Percentiles rank a stretch among this genome's conserved stretches.
These are phyloP conservation scores for Drosophila dunni DNA, from an alignment of 1,140 invertebrate species.

Conservation along the genomic window DNA sequence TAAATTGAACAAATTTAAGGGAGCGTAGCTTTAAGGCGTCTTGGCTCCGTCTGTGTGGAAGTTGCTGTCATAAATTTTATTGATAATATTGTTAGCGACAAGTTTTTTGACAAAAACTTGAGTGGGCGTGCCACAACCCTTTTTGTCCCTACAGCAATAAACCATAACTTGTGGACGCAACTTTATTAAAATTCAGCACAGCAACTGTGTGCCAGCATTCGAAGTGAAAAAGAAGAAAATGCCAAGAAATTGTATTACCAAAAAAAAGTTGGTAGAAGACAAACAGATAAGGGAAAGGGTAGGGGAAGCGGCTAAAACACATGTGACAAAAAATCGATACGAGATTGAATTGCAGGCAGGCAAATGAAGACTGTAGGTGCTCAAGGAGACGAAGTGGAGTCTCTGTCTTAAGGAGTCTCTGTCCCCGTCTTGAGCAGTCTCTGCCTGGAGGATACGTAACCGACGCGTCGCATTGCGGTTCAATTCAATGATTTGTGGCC, in stretches of 20 bases:
- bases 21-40: constrained; percentile 6
- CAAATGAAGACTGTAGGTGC: constrained; percentile 22
- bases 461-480: constrained; percentile 68
- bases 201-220: constrained; percentile 47
- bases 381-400: background rate
- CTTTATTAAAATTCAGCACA: constrained; percentile 78
- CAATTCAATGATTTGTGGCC: constrained; percentile 77
- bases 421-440: background rate
- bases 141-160: constrained; percentile 29
- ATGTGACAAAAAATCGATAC: constrained; percentile 50
- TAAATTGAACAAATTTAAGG: too few relatives aligned
- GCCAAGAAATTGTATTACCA: constrained; percentile 66
- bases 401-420: constrained; percentile 6
- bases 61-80: constrained; percentile 45
- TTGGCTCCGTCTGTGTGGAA: background rate
- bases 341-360: constrained; percentile 35
- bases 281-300: background rate
- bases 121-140: constrained; percentile 33
- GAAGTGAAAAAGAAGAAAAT: constrained; percentile 49
- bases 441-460: constrained; percentile 13
- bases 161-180: constrained; percentile 38
- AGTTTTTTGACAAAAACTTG: constrained; percentile 46
- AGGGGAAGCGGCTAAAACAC: constrained; percentile 22
- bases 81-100: constrained; percentile 54
- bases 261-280: constrained; percentile 41